Evolutionary conservation across 2,113 vertebrate species (phyloP).

Genomic region (Paramisgurnus dabryanus): DNA sequence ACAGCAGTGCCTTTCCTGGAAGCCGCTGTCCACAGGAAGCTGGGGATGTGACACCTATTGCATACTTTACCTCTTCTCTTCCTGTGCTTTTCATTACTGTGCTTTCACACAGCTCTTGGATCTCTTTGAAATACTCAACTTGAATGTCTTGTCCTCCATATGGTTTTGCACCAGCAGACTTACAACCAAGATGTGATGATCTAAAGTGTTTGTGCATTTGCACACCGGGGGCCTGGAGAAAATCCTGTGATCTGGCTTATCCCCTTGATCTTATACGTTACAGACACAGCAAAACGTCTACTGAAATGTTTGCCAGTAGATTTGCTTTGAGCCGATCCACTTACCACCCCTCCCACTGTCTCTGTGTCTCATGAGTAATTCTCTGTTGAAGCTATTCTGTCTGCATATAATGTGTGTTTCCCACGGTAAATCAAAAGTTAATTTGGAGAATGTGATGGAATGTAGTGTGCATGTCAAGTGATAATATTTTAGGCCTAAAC

Average conservation of each 20-base stretch:
- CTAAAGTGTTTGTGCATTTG: not conserved
- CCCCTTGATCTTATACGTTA: not conserved
- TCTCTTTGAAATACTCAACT: not conserved
- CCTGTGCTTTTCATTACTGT: conserved; percentile 24
- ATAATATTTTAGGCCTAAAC: too few relatives aligned
- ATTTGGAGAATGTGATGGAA: too few relatives aligned
- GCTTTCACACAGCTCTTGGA: conserved; percentile 12
- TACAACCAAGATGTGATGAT: not conserved
- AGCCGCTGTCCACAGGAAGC: conserved; percentile 46
- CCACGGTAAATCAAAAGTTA: too few relatives aligned
- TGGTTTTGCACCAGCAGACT: not conserved
- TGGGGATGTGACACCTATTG: conserved; percentile 40
- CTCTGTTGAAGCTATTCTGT: not conserved
- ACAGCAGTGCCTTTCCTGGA: conserved; percentile 40
- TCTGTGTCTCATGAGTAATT: not conserved
- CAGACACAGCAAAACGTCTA: not conserved
- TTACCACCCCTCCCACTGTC: not conserved
- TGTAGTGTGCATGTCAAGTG: too few relatives aligned
- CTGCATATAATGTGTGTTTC: too few relatives aligned
- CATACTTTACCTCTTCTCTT: conserved; percentile 46
- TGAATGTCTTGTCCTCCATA: not conserved
- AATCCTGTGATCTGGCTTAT: not conserved
- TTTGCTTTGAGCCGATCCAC: conserved; percentile 14
- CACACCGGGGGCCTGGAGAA: not conserved
- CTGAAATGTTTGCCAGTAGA: not conserved